A percentile compares a stretch with the other conserved stretches of the same genome.
These are phyloP conservation scores for Barnardius zonarius DNA, from an alignment of 2,113 vertebrate species.

Conservation along the genomic window DNA sequence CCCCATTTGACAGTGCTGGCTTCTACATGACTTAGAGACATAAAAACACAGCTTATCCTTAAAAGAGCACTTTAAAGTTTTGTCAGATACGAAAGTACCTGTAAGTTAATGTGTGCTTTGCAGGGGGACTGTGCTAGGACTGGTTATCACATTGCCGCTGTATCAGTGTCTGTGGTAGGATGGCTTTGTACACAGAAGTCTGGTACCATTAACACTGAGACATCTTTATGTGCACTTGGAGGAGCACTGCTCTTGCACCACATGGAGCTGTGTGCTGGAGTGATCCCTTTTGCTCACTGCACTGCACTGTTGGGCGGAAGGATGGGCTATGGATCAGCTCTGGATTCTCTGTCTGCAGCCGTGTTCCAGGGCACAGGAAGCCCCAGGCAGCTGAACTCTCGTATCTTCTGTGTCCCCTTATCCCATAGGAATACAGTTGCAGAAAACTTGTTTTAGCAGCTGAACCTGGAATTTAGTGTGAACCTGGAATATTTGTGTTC, in stretches of 20 bases:
- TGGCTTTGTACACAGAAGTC: neutral
- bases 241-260: neutral
- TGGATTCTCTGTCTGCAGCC: neutral
- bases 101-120: neutral
- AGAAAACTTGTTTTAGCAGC: neutral
- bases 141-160: neutral
- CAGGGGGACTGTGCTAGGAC: neutral
- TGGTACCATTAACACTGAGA: neutral
- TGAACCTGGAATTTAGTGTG: neutral
- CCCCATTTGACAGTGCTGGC: conserved; percentile 36
- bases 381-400: neutral
- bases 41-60: conserved; percentile 22
- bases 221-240: fast-evolving
- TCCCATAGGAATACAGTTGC: neutral
- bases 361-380: neutral
- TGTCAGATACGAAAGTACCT: conserved; percentile 36
- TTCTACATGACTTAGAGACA: neutral
- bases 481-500: neutral
- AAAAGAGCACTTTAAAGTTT: conserved; percentile 8
- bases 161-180: neutral
- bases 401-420: too few species aligned
- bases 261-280: neutral
- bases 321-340: neutral
- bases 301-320: neutral
- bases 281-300: neutral